Base-by-base conservation (phyloP, 1,140 invertebrate genomes). In the Drosophila paulistorum region DNA sequence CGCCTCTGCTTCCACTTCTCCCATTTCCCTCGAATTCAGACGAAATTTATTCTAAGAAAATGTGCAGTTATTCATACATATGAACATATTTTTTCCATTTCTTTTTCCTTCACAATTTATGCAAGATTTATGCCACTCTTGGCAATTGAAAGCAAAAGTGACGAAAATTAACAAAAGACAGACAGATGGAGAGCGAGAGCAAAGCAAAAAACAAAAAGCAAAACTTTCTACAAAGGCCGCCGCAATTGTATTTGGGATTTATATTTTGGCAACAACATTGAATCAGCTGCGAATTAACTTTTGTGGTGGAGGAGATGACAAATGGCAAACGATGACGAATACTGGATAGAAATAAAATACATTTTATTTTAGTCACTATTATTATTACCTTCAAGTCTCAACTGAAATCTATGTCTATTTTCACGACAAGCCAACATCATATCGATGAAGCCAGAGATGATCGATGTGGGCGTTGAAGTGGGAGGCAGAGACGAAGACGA, bases 91-190 rank as follows among this genome's bases (percentile, higher is more conserved):
- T 37, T 39, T 37, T 37, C 35, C 35, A 37, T 37, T 37, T 37
- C 35, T 10, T 37, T 37, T 37, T 45, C 42, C 17, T 45, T 45
- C n/a, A 45, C 42, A 45, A 48, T 20, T 17, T 11, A 51, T 51
- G 11, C 10, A 51, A 77, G 55, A 59, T 67, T 77, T 65, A 39
- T 70, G 14, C 35, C 35, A 45, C 64, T 71, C 64, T 71, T 68
- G 79, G 60, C 64, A 63, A 79, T 60, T 69, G 63, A 76, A 83
- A 79, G 68, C 80, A 83, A 79, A 83, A 79, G 80, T 83, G 80
- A 72, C 58, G 72, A 76, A 66, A 83, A 76, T 71, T 79, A 76
- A 75, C 68, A 66, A 63, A 54, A 73, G 9, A 51, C 2, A 17
- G 7, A 48, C n/a, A 9, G 14, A 71, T 35, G 60, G 17, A 51